These are phyloP conservation scores for Anisognathus igniventris DNA, from an alignment of 2,797 vertebrate species.

Conservation along the genomic window DNA sequence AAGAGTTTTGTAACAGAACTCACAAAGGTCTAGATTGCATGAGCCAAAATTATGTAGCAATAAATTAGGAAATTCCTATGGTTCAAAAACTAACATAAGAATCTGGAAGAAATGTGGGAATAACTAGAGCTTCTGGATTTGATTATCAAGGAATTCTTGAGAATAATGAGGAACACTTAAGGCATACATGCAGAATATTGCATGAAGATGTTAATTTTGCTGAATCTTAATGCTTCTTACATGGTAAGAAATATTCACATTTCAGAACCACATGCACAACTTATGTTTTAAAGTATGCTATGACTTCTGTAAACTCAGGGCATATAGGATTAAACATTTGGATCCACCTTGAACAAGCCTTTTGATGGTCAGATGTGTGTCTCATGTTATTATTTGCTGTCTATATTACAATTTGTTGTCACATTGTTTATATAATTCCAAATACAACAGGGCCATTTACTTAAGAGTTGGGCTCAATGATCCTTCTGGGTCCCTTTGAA, in stretches of 20 bases:
- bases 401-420: not conserved
- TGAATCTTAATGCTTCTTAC: not conserved
- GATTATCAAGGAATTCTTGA: not conserved
- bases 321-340: not conserved
- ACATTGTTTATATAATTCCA: not conserved
- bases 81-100: not conserved
- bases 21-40: not conserved
- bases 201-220: not conserved
- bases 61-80: not conserved
- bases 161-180: not conserved
- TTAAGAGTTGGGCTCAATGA: not conserved
- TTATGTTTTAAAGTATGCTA: not conserved
- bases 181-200: not conserved
- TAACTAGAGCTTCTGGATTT: not conserved
- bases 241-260: not conserved
- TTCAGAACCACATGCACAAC: not conserved
- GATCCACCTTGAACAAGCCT: not conserved
- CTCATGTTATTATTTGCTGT: not conserved
- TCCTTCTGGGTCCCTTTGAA: not conserved
- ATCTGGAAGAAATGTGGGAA: not conserved
- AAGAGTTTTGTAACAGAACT: not conserved
- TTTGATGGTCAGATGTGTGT: not conserved
- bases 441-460: not conserved
- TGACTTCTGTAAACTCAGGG: not conserved
- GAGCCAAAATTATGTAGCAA: not conserved